These are phyloP conservation scores for Diuraphis noxia DNA, from an alignment of 1,140 invertebrate genomes.

Conservation along the genomic window DNA sequence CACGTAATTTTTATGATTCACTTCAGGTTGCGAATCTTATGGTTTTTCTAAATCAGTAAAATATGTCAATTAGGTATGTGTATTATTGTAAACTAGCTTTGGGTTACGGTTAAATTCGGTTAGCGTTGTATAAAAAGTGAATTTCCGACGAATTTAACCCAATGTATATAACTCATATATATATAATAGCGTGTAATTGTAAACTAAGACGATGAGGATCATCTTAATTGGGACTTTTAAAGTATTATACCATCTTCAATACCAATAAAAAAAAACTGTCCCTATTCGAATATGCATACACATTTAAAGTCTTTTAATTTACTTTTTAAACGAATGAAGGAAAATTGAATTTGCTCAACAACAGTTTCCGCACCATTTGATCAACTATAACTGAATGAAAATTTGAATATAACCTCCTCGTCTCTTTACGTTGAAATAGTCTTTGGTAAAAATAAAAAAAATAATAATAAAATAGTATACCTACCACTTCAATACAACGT, in stretches of 20 bases:
- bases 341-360: constrained; percentile 27
- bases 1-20: background rate
- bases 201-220: background rate
- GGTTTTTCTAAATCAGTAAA: background rate
- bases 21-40: background rate
- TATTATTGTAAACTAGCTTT: background rate
- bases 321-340: background rate
- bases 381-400: background rate
- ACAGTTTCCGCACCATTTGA: constrained; percentile 34
- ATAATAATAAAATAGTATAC: background rate
- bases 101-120: background rate
- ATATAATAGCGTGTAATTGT: background rate
- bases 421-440: too few relatives aligned
- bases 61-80: background rate
- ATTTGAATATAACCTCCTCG: background rate
- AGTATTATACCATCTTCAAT: background rate
- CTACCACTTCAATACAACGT: background rate
- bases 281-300: background rate
- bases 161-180: background rate
- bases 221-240: constrained; percentile 42
- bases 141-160: constrained; percentile 12
- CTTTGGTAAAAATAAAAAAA: background rate
- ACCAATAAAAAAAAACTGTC: constrained; percentile 1
- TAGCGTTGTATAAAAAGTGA: background rate
- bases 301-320: background rate